Percentiles rank a stretch among this genome's conserved stretches.
Conservation (phyloP, 1,140 invertebrate genomes). For the Colletes latitarsis region DNA sequence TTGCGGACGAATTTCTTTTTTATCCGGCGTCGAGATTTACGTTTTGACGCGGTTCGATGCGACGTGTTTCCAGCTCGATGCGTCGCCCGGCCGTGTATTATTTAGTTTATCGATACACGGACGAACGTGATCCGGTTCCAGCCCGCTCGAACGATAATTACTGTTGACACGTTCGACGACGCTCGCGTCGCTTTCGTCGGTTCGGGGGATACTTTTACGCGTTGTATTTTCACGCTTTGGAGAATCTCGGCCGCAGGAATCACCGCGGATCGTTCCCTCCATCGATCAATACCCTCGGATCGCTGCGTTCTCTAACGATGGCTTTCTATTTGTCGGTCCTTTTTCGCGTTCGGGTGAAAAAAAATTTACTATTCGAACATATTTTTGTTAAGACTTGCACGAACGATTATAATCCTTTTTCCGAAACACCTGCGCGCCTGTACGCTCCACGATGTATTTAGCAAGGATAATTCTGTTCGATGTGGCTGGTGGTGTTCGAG, state of each 20-base stretch:
- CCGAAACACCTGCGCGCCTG: no score
- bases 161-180: slow-evolving; percentile 36
- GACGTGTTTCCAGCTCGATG: slow-evolving; percentile 56
- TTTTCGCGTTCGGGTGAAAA: no score
- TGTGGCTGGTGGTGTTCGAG: no score
- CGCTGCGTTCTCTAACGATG: no score
- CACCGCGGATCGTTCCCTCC: background rate
- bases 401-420: no score
- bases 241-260: background rate
- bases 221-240: slow-evolving; percentile 7
- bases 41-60: slow-evolving; percentile 33
- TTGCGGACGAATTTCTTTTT: slow-evolving; percentile 42
- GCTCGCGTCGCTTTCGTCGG: background rate
- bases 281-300: slow-evolving; percentile 15
- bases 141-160: slow-evolving; percentile 47
- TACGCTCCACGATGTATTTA: no score
- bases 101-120: slow-evolving; percentile 55
- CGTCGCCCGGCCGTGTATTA: slow-evolving; percentile 43
- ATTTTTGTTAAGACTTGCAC: no score
- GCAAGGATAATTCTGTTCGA: no score
- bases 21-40: slow-evolving; percentile 12
- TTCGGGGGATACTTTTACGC: slow-evolving; percentile 19
- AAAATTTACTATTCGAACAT: no score
- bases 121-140: slow-evolving; percentile 37
- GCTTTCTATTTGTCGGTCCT: background rate